Evolutionary conservation across 2,113 vertebrate genomes (phyloP).

Genomic region (Sitta europaea): DNA sequence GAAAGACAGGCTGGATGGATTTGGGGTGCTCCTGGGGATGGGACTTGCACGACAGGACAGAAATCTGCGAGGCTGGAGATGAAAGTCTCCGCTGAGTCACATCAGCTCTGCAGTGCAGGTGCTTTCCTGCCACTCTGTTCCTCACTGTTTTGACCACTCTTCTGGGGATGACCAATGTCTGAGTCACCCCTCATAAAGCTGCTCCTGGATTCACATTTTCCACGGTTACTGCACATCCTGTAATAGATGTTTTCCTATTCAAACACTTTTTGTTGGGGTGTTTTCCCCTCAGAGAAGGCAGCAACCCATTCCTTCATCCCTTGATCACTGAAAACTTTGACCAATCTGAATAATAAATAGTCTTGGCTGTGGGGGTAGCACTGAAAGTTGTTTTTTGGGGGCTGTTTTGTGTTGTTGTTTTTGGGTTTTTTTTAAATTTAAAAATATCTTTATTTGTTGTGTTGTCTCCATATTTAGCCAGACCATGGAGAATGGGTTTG

Average conservation of each 20-base stretch:
- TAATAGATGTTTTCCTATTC: not conserved
- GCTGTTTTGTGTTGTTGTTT: not conserved
- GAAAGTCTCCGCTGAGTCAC: not conserved
- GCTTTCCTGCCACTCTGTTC: not conserved
- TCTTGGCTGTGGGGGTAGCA: not conserved
- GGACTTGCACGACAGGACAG: not conserved
- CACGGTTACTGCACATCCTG: not conserved
- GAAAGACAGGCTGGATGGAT: not conserved
- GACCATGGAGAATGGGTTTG: not conserved
- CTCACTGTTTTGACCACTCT: not conserved
- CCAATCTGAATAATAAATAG: not conserved
- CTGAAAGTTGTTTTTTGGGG: fast-evolving
- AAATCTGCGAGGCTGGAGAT: not conserved
- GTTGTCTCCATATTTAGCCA: not conserved
- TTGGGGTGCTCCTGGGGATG: not conserved
- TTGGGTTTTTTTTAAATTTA: no score
- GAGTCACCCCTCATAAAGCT: constrained; percentile 2
- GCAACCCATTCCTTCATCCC: not conserved
- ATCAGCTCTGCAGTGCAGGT: constrained; percentile 12
- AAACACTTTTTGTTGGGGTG: not conserved
- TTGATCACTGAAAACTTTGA: not conserved
- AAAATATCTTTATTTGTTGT: not conserved
- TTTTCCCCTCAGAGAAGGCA: not conserved
- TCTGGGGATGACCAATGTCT: not conserved
- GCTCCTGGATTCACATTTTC: not conserved